Evolutionary conservation across 2,113 vertebrate genomes (phyloP).

Genomic region (Ctenomys sociabilis): DNA sequence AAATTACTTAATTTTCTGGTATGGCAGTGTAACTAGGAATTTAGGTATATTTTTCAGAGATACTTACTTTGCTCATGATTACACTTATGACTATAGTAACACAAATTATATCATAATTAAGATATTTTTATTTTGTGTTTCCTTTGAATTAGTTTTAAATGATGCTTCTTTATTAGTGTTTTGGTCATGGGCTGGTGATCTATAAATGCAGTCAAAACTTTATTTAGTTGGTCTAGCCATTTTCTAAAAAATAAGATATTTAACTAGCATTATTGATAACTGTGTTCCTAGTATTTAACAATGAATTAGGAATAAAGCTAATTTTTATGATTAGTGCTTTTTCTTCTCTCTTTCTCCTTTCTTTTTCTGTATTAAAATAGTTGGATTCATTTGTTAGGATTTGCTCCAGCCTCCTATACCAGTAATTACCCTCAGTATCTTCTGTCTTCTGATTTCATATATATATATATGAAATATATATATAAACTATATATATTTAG

Average conservation of each 20-base stretch:
- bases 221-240: neutral
- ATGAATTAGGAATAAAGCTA: neutral
- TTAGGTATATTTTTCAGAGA: neutral
- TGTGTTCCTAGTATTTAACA: slow-evolving; percentile 27
- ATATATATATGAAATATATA: too few relatives aligned
- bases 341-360: neutral
- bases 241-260: neutral
- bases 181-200: slow-evolving; percentile 12
- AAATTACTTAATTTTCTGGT: slow-evolving; percentile 19
- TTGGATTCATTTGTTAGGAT: neutral
- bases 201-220: slow-evolving; percentile 48
- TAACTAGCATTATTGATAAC: slow-evolving; percentile 11
- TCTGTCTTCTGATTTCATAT: neutral
- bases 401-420: neutral
- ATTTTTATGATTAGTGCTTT: neutral
- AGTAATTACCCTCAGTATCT: neutral
- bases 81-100: neutral
- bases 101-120: slow-evolving; percentile 30
- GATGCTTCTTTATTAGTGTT: slow-evolving; percentile 38
- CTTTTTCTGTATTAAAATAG: neutral
- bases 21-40: neutral
- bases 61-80: slow-evolving; percentile 41
- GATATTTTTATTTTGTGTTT: slow-evolving; percentile 43
- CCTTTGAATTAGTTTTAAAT: slow-evolving; percentile 63
- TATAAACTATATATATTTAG: too few relatives aligned